These are phyloP conservation scores for Pungitius pungitius DNA, from an alignment of 2,113 vertebrate genomes.

Conservation along the genomic window DNA sequence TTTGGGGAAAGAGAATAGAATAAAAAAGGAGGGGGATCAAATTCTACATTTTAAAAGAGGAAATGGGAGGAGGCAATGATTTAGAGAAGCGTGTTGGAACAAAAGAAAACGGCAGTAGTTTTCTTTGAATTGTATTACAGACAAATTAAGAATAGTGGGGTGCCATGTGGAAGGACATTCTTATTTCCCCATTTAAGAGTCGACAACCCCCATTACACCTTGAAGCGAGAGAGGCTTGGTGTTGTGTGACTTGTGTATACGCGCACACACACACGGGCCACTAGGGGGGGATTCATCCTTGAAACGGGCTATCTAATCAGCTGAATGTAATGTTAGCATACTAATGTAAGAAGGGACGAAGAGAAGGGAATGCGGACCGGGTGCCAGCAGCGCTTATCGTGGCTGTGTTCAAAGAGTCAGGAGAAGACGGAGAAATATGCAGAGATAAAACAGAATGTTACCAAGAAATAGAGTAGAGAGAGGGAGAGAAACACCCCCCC, in stretches of 20 bases:
- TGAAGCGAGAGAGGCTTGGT: conserved; percentile 18
- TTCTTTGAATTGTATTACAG: conserved; percentile 39
- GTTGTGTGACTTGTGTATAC: neutral
- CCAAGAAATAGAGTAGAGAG: conserved; percentile 50
- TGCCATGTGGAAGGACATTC: conserved; percentile 31
- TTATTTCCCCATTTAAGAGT: conserved; percentile 63
- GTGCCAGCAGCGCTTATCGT: conserved; percentile 59
- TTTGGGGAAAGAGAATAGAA: neutral
- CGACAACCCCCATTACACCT: conserved; percentile 64
- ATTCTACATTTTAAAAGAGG: neutral
- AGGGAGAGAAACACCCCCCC: neutral
- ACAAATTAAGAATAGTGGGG: conserved; percentile 26
- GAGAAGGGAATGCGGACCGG: conserved; percentile 47
- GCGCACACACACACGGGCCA: conserved; percentile 37
- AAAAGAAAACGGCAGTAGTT: conserved; percentile 8
- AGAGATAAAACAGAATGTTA: conserved; percentile 52
- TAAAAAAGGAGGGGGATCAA: neutral
- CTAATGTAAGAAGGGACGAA: conserved; percentile 62
- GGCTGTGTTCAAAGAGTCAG: conserved; percentile 64
- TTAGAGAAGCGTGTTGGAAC: neutral
- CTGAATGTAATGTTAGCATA: conserved; percentile 73
- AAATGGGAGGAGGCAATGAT: neutral
- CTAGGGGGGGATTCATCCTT: conserved; percentile 75
- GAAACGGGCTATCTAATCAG: conserved; percentile 77
- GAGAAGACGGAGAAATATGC: conserved; percentile 22